Percentiles rank a stretch among this genome's conserved stretches.
Conservation (phyloP, 2,888 invertebrate species). For the Chymomyza amoena region DNA sequence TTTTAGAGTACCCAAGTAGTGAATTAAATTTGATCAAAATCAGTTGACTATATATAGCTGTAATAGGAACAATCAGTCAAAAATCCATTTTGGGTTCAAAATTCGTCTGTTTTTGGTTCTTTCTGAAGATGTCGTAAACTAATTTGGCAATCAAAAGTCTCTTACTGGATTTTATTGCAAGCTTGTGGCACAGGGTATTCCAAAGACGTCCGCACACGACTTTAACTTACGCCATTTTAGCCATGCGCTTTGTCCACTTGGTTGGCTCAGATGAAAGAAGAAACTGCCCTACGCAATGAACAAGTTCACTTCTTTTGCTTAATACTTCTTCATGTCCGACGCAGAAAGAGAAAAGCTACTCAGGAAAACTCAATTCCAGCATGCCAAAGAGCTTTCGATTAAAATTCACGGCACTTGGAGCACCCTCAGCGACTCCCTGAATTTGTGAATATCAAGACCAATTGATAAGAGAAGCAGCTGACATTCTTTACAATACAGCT, state of each 20-base stretch:
- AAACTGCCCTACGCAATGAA: background rate
- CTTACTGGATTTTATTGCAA: too few species aligned
- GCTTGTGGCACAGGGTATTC: too few species aligned
- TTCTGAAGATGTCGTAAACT: too few species aligned
- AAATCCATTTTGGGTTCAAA: too few species aligned
- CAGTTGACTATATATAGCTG: too few species aligned
- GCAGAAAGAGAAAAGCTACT: constrained; percentile 49
- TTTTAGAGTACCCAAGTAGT: too few species aligned
- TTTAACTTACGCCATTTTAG: too few species aligned
- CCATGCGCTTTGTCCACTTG: constrained; percentile 6
- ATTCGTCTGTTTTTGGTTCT: too few species aligned
- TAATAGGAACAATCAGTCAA: too few species aligned
- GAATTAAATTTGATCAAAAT: too few species aligned
- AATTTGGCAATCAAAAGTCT: too few species aligned
- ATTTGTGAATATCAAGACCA: constrained; percentile 23
- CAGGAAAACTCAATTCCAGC: constrained; percentile 52
- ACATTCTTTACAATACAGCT: constrained; percentile 18
- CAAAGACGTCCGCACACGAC: too few species aligned
- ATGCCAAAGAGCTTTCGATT: constrained; percentile 43
- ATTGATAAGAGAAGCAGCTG: constrained; percentile 19
- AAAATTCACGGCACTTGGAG: constrained; percentile 41
- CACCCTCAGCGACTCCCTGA: constrained; percentile 8
- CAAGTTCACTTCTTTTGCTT: background rate
- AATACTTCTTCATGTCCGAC: constrained; percentile 34
- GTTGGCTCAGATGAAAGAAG: background rate